Conservation (phyloP, 2,113 vertebrate species). For the Saccopteryx bilineata region DNA sequence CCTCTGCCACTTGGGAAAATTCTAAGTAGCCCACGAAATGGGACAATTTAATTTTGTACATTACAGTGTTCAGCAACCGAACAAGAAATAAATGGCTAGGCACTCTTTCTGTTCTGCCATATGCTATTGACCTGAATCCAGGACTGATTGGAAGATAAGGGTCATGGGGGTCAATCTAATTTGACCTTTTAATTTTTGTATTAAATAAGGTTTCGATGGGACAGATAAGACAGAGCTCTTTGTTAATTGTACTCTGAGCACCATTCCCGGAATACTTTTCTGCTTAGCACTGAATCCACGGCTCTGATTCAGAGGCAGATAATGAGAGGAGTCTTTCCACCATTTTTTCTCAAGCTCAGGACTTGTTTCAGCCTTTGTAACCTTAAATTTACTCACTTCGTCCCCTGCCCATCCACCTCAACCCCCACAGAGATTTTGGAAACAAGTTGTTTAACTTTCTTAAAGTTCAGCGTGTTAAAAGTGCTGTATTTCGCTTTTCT, state of each 20-base stretch:
- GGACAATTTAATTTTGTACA: constrained; percentile 16
- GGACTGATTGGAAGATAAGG: constrained; percentile 37
- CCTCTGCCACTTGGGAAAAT: constrained; percentile 44
- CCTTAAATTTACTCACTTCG: neutral
- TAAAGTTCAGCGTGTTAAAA: neutral
- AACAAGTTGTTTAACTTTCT: neutral
- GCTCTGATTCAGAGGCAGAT: neutral
- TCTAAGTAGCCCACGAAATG: constrained; percentile 23
- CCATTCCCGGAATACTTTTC: constrained; percentile 14
- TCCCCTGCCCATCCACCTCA: neutral
- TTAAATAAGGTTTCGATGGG: neutral
- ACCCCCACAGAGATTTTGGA: neutral
- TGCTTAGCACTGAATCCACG: neutral
- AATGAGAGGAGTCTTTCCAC: neutral
- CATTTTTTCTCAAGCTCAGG: rapidly evolving
- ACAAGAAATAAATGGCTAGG: neutral
- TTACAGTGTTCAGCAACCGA: neutral
- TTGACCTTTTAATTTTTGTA: constrained; percentile 34
- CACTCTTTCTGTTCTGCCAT: neutral
- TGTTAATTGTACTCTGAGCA: constrained; percentile 4
- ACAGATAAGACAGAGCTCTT: neutral
- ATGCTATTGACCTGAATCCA: constrained; percentile 44
- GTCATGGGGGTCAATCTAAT: neutral
- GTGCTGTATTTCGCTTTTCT: neutral
- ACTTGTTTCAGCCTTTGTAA: neutral